A percentile compares a stretch with the other conserved stretches of the same genome.
These are phyloP conservation scores for Hippopotamus amphibius DNA, from an alignment of 2,113 vertebrate species.

Conservation along the genomic window DNA sequence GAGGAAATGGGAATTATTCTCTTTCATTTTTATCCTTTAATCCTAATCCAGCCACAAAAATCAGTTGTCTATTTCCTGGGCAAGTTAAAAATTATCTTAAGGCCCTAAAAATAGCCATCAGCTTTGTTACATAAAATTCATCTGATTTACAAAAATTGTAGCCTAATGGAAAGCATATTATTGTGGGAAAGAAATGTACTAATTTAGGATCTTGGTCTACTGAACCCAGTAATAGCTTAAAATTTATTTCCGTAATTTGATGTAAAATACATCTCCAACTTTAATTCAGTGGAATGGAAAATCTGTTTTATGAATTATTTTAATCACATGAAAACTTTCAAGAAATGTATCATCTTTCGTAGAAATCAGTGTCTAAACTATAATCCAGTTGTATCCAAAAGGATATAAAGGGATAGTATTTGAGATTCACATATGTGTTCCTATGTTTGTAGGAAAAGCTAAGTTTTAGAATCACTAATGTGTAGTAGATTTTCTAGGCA, in stretches of 20 bases:
- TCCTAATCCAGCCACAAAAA: background rate
- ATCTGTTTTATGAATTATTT: constrained; percentile 38
- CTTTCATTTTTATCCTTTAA: constrained; percentile 47
- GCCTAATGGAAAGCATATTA: background rate
- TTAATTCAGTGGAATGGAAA: constrained; percentile 10
- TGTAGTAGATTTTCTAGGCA: background rate
- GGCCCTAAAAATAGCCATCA: background rate
- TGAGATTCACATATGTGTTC: background rate
- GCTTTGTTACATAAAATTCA: background rate
- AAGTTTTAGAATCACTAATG: constrained; percentile 20
- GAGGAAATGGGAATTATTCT: background rate
- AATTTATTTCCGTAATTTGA: background rate
- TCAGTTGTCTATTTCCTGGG: background rate
- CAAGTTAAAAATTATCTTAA: constrained; percentile 18
- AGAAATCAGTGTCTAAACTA: background rate
- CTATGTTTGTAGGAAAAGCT: background rate
- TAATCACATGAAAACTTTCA: background rate
- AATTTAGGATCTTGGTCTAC: background rate
- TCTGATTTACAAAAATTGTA: background rate
- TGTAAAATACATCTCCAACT: background rate
- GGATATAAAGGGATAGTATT: background rate
- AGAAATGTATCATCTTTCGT: constrained; percentile 9
- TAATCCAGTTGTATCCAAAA: background rate
- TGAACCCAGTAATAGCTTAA: background rate
- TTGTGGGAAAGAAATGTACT: background rate